Base-by-base conservation (phyloP, 2,113 vertebrate genomes). In the Phyllopteryx taeniolatus region DNA sequence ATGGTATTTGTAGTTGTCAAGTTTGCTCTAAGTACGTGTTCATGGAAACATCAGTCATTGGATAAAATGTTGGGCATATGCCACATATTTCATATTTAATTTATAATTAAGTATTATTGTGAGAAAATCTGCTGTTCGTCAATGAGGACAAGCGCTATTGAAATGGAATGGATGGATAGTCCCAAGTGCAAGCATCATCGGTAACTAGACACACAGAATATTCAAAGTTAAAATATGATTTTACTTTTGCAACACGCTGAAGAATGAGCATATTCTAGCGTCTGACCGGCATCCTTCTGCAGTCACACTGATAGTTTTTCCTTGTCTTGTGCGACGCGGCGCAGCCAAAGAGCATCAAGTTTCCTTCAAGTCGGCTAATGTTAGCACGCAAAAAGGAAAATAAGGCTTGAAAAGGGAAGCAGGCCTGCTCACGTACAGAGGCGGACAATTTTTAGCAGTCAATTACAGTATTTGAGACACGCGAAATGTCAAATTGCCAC, bases 371-470 rank as follows among this genome's bases (percentile, higher is more conserved):
- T 78, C 68, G 60, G 71, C 72, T 77, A 68, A 84, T 70, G 59
- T 76, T 74, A 62, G 74, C 79, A 71, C 74, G 9, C 17, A 62
- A 39, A 42, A 62, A 39, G 17, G 12, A 33, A 75, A 83, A 79
- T 49, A 61, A 20, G 62, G 64, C 77, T 83, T 79, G 73, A 74
- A 83, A 80, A 64, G 79, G 35, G 43, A 81, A 62, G 42, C 5
- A 17, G 62, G 75, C 53, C 73, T 19, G 59, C 72, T 72, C 61
- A 62, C 66, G 70, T 33, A 77, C 54, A 76, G 62, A 57, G 62
- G 39, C 11, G 46, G 4, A 47, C 70, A 82, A 83, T 83, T 71
- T 83, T 74, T 74, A 86, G 68, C 66, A 67, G 74, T 83, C 78
- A 75, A 64, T 81, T 68, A 74, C 33, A 1, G 42, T 49, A 71